Conservation (phyloP, 2,888 invertebrate genomes). For the Ennomos fuscantarius region DNA sequence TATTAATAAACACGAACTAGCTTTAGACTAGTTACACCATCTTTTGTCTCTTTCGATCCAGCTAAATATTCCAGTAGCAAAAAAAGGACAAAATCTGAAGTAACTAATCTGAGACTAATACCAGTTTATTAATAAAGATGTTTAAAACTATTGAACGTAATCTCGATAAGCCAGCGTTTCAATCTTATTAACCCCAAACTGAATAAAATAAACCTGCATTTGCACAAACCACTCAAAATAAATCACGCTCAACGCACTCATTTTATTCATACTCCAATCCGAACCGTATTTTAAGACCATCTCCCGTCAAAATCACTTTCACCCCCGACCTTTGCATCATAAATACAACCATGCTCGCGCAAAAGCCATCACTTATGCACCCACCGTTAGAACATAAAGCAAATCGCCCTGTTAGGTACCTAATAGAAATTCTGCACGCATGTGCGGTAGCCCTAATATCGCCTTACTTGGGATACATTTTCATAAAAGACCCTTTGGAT, state of each 20-base stretch:
- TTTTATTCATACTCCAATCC: slow-evolving; percentile 16
- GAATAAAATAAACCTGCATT: background rate
- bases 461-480: slow-evolving; percentile 62
- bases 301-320: slow-evolving; percentile 15
- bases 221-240: slow-evolving; percentile 2
- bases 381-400: slow-evolving; percentile 59
- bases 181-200: too few relatives aligned
- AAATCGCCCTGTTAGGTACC: slow-evolving; percentile 69
- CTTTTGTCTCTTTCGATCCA: too few relatives aligned
- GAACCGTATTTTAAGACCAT: slow-evolving; percentile 16
- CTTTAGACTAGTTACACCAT: too few relatives aligned
- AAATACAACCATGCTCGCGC: slow-evolving; percentile 15
- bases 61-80: too few relatives aligned
- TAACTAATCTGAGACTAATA: too few relatives aligned
- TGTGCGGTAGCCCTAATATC: slow-evolving; percentile 71
- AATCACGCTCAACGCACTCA: slow-evolving; percentile 10
- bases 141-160: too few relatives aligned
- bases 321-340: slow-evolving; percentile 9
- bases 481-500: slow-evolving; percentile 59
- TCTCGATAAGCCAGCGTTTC: too few relatives aligned
- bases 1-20: too few relatives aligned
- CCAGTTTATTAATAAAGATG: too few relatives aligned
- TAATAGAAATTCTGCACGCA: slow-evolving; percentile 76
- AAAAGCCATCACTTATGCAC: slow-evolving; percentile 33
- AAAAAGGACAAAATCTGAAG: too few relatives aligned